Base-by-base conservation (phyloP, 1,140 invertebrate genomes). In the Linepithema humile region DNA sequence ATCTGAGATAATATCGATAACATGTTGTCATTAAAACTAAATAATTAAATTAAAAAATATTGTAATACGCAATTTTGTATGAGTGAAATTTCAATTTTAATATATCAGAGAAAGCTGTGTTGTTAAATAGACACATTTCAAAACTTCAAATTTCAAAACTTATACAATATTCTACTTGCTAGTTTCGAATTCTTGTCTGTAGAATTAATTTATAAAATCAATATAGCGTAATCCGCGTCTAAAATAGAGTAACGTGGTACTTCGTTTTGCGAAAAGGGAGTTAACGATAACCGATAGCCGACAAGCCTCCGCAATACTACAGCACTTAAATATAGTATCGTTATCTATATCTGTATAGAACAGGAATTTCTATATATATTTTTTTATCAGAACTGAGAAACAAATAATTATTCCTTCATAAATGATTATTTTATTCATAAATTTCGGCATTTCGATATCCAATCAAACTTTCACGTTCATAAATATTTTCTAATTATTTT, bases 161-260 rank as follows among this genome's bases (percentile, higher is more conserved):
- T 45, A 45, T 17, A 45, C 32, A 3, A 32, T 75, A 48, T 45
- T 60, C 12, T 35, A n/a, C 6, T 62, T 62, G 23, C 43, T 45
- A 20, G 23, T 45, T 62, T 60, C 23, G 5, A 5, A 74, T 32
- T 26, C 38, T 60, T 62, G 6, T 45, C 40, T 48, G 17, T 26
- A 50, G 20, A 32, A 75, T 75, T 74, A 59, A 12, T 43, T 75
- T 17, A n/a, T 1, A 45, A 70, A 74, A 40, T 17, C 69, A 15
- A n/a, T n/a, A 35, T 0, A n/a, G n/a, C 9, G 26, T 50, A 4
- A 73, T 60, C 29, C 26, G n/a, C 3, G n/a, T n/a, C 10, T 62
- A 26, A 62, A 75, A 75, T 45, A 74, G 17, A 17, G 26, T 62
- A 45, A 60, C 17, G 17, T 73, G 26, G 26, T 75, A 10, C 12